Evolutionary conservation across 1,140 invertebrate species (phyloP).

Genomic region (Sogatella furcifera): DNA sequence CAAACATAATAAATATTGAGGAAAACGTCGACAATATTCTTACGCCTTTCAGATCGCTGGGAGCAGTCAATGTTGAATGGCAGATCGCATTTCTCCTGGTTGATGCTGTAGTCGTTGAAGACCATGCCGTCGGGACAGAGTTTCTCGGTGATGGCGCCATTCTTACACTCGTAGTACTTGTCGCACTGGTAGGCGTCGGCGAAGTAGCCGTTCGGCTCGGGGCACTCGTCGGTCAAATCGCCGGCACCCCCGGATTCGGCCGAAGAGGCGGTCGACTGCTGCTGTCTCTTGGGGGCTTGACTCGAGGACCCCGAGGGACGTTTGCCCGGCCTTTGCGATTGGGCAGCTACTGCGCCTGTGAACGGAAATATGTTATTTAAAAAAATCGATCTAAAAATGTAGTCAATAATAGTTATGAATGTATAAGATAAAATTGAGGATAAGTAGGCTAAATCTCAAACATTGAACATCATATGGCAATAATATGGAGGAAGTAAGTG

Average conservation of each 20-base stretch:
- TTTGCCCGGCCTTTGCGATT: not conserved
- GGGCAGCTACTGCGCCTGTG: not conserved
- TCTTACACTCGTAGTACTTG: conserved; percentile 74
- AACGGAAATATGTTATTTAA: too few relatives aligned
- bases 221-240: conserved; percentile 50
- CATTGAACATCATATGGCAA: too few relatives aligned
- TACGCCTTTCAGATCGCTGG: conserved; percentile 63
- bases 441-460: too few relatives aligned
- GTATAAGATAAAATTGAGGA: too few relatives aligned
- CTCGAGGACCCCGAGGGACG: not conserved
- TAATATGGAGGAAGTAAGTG: too few relatives aligned
- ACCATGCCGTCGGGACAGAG: conserved; percentile 85
- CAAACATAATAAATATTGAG: not conserved
- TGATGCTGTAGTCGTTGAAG: conserved; percentile 73
- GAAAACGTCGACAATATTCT: conserved; percentile 34
- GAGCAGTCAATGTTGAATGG: conserved; percentile 77
- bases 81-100: conserved; percentile 77
- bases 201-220: conserved; percentile 73
- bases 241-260: conserved; percentile 19
- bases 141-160: conserved; percentile 57
- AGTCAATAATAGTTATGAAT: too few relatives aligned
- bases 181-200: conserved; percentile 80
- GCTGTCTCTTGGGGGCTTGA: not conserved
- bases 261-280: not conserved
- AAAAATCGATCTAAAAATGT: too few relatives aligned